A percentile compares a stretch with the other conserved stretches of the same genome.
Conservation (phyloP, 2,797 vertebrate genomes). For the Lates japonicus region DNA sequence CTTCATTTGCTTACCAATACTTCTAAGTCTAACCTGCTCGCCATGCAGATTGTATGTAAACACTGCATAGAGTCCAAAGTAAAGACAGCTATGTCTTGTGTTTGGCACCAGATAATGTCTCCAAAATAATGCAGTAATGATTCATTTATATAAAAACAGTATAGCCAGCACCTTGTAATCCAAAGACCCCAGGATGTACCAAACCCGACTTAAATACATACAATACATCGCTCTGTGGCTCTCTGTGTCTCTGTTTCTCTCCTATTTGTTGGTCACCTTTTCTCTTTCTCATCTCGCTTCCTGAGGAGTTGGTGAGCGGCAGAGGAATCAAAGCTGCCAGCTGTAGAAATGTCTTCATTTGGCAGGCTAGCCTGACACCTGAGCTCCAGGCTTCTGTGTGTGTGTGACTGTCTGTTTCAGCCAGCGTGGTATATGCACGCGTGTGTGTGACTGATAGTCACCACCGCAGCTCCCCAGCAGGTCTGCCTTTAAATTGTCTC, state of each 20-base stretch:
- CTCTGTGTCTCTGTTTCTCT: slow-evolving; percentile 34
- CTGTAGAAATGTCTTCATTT: slow-evolving; percentile 90
- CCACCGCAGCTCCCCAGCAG: slow-evolving; percentile 89
- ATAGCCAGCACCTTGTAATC: not conserved
- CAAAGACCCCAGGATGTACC: not conserved
- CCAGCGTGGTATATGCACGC: slow-evolving; percentile 25
- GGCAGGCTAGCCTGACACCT: slow-evolving; percentile 83
- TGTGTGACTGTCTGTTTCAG: slow-evolving; percentile 25
- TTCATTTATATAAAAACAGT: not conserved
- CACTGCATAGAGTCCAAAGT: not conserved
- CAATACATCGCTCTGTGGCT: slow-evolving; percentile 21
- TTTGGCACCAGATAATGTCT: not conserved
- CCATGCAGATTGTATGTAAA: not conserved
- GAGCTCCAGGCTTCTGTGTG: slow-evolving; percentile 74
- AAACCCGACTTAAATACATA: not conserved
- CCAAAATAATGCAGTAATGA: not conserved
- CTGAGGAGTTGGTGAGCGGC: slow-evolving; percentile 78
- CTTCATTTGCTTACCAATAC: too few relatives aligned
- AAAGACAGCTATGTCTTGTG: not conserved
- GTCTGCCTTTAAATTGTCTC: slow-evolving; percentile 97
- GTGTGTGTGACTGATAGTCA: slow-evolving; percentile 86
- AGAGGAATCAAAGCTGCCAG: slow-evolving; percentile 83
- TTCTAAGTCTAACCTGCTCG: not conserved
- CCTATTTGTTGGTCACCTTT: slow-evolving; percentile 51
- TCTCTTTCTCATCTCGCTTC: slow-evolving; percentile 55